Evolutionary conservation across 2,113 vertebrate genomes (phyloP), one percentile per base, ranked within the genome.

Genomic region (Cebidichthys violaceus): DNA sequence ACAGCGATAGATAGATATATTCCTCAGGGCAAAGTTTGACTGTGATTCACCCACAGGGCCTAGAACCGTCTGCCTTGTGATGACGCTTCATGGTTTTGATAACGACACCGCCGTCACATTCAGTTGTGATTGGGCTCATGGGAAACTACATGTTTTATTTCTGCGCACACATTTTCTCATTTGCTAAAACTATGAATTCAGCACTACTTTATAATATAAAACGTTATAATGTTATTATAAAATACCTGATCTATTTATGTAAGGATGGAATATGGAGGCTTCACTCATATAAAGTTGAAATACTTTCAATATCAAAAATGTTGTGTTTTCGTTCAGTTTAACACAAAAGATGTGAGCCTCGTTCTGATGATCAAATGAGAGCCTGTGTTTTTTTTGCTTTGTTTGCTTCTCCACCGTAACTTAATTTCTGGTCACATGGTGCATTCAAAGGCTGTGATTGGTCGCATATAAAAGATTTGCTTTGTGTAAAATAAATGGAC

Each of bases 1-100:
- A 45, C 20, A 24, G 4, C 15, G 17, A 78, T n/a, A n/a, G n/a
- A n/a, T n/a, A n/a, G n/a, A n/a, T 55, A 50, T 69, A 33, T 50
- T 66, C 80, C 65, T 33, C 9, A 7, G 85, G 81, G 86, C 75
- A 89, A 86, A 81, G 86, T 88, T 72, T 79, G 41, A 79, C 62
- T 57, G 61, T 18, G 35, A 41, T 61, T 57, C 67, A 85, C 55
- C 66, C 24, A 4, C 70, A 50, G 41, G 43, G 72, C 79, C 33
- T 50, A 68, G 77, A 74, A 88, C 88, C 60, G 4, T 31, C 43
- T 67, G 61, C 45, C 69, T 69, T n/a, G 37, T 68, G 86, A 75
- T 87, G 74, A 62, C 14, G 2, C 60, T 41, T 22, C 22, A 37
- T 79, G 82, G 4, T 2, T 80, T 80, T 57, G 66, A 71, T 64